phyloP scores from a whole-genome alignment of 2,888 invertebrate species.

The Caenorhabditis sp. region DNA sequence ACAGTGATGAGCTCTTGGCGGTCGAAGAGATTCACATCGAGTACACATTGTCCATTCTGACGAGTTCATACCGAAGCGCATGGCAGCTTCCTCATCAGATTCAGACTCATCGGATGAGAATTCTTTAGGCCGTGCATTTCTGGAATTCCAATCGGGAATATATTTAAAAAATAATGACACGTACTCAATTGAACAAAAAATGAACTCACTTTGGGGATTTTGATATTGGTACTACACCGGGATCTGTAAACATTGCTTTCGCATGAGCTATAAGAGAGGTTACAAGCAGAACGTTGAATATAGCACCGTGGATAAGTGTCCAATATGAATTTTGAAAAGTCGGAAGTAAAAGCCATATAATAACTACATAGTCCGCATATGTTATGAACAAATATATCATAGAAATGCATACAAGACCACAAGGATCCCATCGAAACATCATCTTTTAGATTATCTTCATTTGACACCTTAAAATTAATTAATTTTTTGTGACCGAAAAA shows the following conservation, averaged over 20 bases:
- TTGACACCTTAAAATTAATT: not conserved
- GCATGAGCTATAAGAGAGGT: conserved; percentile 81
- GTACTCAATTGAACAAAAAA: conserved; percentile 69
- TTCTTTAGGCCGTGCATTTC: not conserved
- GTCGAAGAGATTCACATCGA: conserved; percentile 81
- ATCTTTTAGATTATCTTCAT: not conserved
- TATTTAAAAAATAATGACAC: too few species aligned
- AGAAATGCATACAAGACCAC: conserved; percentile 83
- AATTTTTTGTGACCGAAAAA: not conserved
- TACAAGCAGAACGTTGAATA: conserved; percentile 83
- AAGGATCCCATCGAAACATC: conserved; percentile 82
- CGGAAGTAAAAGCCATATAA: conserved; percentile 83
- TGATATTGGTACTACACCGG: conserved; percentile 83
- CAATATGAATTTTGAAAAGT: conserved; percentile 85
- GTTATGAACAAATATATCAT: conserved; percentile 83
- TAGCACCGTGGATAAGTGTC: conserved; percentile 82
- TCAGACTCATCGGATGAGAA: conserved; percentile 46
- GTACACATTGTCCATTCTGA: conserved; percentile 79
- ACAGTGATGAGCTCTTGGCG: conserved; percentile 87
- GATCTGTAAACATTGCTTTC: conserved; percentile 88
- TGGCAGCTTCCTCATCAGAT: conserved; percentile 39
- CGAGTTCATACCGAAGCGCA: conserved; percentile 23
- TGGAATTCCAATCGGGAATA: too few species aligned
- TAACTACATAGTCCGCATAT: conserved; percentile 87
- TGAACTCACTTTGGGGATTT: conserved; percentile 78